These are phyloP conservation scores for Turritopsis rubra DNA, from an alignment of 30 jellyfish, hydroid and myxozoan genomes.

Conservation along the genomic window DNA sequence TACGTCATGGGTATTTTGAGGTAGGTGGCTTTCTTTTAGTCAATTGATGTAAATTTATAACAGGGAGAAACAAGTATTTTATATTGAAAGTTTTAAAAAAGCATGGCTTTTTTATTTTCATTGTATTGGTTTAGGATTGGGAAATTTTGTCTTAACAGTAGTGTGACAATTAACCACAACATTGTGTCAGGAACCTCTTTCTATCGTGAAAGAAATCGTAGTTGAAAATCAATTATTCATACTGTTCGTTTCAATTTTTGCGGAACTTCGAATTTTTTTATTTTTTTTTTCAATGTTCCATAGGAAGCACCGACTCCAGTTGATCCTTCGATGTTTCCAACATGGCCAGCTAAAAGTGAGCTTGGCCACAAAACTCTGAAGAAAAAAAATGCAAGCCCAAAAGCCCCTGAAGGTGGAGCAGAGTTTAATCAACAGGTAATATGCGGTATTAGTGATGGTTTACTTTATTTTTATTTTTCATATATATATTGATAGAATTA, in stretches of 20 bases:
- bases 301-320: slow-evolving; percentile 99
- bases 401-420: slow-evolving; percentile 93
- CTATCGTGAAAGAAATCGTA: background rate
- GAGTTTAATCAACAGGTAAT: background rate
- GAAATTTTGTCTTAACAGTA: too few species aligned
- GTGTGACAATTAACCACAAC: background rate
- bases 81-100: background rate
- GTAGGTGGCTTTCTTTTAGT: slow-evolving; percentile 21
- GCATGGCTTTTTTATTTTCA: background rate
- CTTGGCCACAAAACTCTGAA: slow-evolving; percentile 60
- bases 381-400: slow-evolving; percentile 95
- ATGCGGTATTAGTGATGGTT: too few species aligned
- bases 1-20: slow-evolving; percentile 73
- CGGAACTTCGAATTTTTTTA: background rate
- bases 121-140: background rate
- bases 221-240: background rate
- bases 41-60: background rate
- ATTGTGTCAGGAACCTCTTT: background rate
- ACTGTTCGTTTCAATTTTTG: background rate
- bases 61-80: background rate
- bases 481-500: background rate
- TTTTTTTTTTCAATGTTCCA: background rate
- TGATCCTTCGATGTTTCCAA: slow-evolving; percentile 98
- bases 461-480: too few species aligned
- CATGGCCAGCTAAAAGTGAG: slow-evolving; percentile 99